A percentile compares a stretch with the other conserved stretches of the same genome.
Evolutionary conservation across 2,888 invertebrate species (phyloP).

Genomic region (Apodemia zela): DNA sequence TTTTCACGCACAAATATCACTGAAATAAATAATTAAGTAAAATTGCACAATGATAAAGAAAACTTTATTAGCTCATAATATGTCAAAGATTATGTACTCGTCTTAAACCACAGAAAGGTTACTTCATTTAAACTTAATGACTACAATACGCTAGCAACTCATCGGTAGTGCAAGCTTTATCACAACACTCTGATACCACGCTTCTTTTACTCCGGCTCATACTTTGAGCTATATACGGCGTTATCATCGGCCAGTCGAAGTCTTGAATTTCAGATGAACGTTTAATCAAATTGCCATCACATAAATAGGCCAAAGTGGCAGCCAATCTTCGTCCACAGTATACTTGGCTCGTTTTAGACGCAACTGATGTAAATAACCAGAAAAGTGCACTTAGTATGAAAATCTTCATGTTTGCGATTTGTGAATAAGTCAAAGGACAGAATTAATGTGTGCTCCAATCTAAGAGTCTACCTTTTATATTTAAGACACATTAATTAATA

Average conservation of each 20-base stretch:
- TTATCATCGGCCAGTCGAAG: slow-evolving; percentile 27
- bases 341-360: slow-evolving; percentile 19
- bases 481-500: slow-evolving; percentile 2
- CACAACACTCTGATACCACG: slow-evolving; percentile 44
- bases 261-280: slow-evolving; percentile 21
- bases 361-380: slow-evolving; percentile 7
- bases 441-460: neutral
- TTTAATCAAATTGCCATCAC: slow-evolving; percentile 29
- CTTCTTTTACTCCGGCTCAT: slow-evolving; percentile 39
- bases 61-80: neutral
- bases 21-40: neutral
- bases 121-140: neutral
- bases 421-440: neutral
- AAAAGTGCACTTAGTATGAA: slow-evolving; percentile 18
- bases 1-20: too few species aligned
- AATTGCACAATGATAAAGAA: neutral
- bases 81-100: neutral
- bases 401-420: neutral
- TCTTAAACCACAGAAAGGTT: neutral
- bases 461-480: slow-evolving; percentile 6
- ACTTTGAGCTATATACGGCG: slow-evolving; percentile 33
- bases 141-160: slow-evolving; percentile 40
- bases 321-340: slow-evolving; percentile 32
- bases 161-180: slow-evolving; percentile 39
- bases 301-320: slow-evolving; percentile 31